Base-by-base conservation (phyloP, 2,888 invertebrate genomes). In the Cosmopolites sordidus region DNA sequence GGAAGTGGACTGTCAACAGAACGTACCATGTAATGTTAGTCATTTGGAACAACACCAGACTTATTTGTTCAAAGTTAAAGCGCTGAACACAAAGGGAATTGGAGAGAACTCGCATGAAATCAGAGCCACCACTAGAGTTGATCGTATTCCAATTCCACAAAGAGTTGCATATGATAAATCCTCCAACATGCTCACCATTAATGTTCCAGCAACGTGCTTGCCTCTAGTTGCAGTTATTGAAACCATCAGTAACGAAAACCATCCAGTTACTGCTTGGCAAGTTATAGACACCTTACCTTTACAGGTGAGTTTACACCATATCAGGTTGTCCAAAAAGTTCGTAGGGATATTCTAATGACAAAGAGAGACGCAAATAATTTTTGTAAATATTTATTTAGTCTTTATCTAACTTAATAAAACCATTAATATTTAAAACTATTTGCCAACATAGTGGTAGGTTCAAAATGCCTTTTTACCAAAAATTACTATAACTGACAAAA, bases 91-190 rank as follows among this genome's bases (percentile, higher is more conserved):
- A 1, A 90, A 90, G 72, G 92, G 92, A 12, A 84, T 86, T 61
- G 92, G 92, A 57, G 89, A 89, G 60, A 90, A 86, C 67, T 93
- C 93, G 1, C 89, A 89, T 64, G 91, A 92, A 69, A 83, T 90
- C 41, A 79, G 83, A 1, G 86, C 86, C 37, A 85, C 86, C 2
- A 93, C 93, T 0, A 86, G 88, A 64, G 91, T 94, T 14, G 89
- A 91, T 61, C 82, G 86, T 66, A 90, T 93, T 46, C 87, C 89
- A 1, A 76, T 86, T 0, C 89, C 92, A 0, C 80, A 89, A 59
- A 81, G 88, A 58, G 91, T 92, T 16, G 87, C 86, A 18, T 92
- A 85, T 68, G 91, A 93, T 69, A 90, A 89, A 2, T 83, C 83
- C 62, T 83, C 87, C 2, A 83, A 84, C 40, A 83, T 81, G 0